Evolutionary conservation across 2,888 invertebrate species (phyloP), one percentile per base, ranked within the genome.

Genomic region (Acronicta alni): DNA sequence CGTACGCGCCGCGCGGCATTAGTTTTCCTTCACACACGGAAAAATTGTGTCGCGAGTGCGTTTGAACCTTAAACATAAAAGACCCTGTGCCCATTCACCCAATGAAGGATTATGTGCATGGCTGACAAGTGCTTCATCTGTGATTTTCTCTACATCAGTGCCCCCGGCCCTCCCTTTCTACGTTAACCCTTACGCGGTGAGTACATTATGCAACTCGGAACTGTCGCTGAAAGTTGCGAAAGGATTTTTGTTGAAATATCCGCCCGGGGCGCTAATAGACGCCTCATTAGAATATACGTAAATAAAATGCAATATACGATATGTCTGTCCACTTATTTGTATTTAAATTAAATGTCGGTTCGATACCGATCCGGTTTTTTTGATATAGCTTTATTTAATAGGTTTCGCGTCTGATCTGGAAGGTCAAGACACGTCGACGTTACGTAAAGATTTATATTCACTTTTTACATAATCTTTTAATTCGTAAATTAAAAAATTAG

Each of bases 71-170:
- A 44, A 35, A 35, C 15, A 61, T 62, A 44, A 71, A 59, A 64
- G 63, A 67, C 75, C 69, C 67, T 71, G 76, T 78, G 77, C 64
- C 71, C 72, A 75, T 76, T 77, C 54, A 64, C 72, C 75, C 64
- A 77, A 88, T 87, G 82, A 92, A 90, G 92, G 91, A 92, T 92
- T 90, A 88, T 89, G 93, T 93, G 93, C 82, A 92, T 90, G 92
- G 89, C 91, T 86, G 83, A 82, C 84, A 87, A 90, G 91, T 91
- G 92, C 81, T 77, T 80, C 67, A 75, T 74, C 72, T 83, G 91
- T 90, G 91, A 84, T 81, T 85, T 83, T 73, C 76, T 88, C 55
- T 89, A 85, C 85, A 77, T 72, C 79, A 89, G 91, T 87, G 88
- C 90, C 65, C 90, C 91, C 58, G 91, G 92, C 75, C 92, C 92